Percentiles rank a stretch among this genome's conserved stretches.
These are phyloP conservation scores for roundworm (Caenorhabditis elegans) DNA, from an alignment of 1,140 invertebrate species.

Conservation along the genomic window WBcel235 BX284605.5:11632501-11633000, in stretches of 20 bases:
- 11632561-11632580: constrained; percentile 46
- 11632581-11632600: constrained; percentile 56
- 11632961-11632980: constrained; percentile 87
- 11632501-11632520: not conserved
- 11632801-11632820: constrained; percentile 74
- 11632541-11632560: constrained; percentile 1
- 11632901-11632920: constrained; percentile 89
- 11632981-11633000: constrained; percentile 90
- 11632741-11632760: constrained; percentile 59
- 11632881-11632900: constrained; percentile 82
- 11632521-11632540: constrained; percentile 30
- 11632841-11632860: constrained; percentile 85
- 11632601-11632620: constrained; percentile 55
- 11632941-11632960: constrained; percentile 84
- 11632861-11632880: constrained; percentile 90
- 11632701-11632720: constrained; percentile 52
- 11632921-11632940: constrained; percentile 81
- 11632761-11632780: constrained; percentile 61
- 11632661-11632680: constrained; percentile 43
- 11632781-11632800: constrained; percentile 61
- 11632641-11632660: constrained; percentile 60
- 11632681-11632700: constrained; percentile 11
- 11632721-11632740: constrained; percentile 63
- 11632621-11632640: constrained; percentile 51
- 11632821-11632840: constrained; percentile 80